Evolutionary conservation across 1,140 invertebrate genomes (phyloP).

Genomic region (Papilio polytes): DNA sequence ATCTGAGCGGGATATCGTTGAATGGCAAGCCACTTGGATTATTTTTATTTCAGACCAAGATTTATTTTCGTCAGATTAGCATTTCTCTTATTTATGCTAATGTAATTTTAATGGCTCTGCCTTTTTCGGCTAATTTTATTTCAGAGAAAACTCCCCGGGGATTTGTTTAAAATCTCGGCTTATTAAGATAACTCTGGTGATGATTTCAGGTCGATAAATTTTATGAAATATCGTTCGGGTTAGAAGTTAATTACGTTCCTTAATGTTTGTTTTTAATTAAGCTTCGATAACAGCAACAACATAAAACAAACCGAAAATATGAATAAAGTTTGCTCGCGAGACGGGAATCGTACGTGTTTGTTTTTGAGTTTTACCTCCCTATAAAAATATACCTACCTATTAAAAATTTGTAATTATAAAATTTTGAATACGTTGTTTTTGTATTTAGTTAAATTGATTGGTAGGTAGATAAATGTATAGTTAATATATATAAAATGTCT

Average conservation of each 20-base stretch:
- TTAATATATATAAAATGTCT: too few species aligned
- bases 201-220: slow-evolving; percentile 69
- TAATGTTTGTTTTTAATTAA: slow-evolving; percentile 43
- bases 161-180: slow-evolving; percentile 76
- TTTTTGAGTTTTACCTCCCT: slow-evolving; percentile 33
- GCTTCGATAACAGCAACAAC: slow-evolving; percentile 18
- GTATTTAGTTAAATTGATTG: not conserved
- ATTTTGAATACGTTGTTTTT: not conserved
- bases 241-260: slow-evolving; percentile 57
- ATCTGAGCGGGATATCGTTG: slow-evolving; percentile 51
- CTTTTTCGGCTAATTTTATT: slow-evolving; percentile 83
- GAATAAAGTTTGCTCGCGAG: slow-evolving; percentile 34
- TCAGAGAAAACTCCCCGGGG: slow-evolving; percentile 71
- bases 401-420: slow-evolving; percentile 9
- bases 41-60: slow-evolving; percentile 78
- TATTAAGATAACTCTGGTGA: slow-evolving; percentile 75
- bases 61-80: slow-evolving; percentile 82
- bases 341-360: slow-evolving; percentile 29
- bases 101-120: slow-evolving; percentile 82
- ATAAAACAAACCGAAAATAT: slow-evolving; percentile 35
- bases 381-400: slow-evolving; percentile 6
- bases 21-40: slow-evolving; percentile 63
- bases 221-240: slow-evolving; percentile 66
- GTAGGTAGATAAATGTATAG: too few species aligned
- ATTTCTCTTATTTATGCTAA: slow-evolving; percentile 83